These are phyloP conservation scores for Cephus spinipes DNA, from an alignment of 2,888 invertebrate species.

Conservation along the genomic window DNA sequence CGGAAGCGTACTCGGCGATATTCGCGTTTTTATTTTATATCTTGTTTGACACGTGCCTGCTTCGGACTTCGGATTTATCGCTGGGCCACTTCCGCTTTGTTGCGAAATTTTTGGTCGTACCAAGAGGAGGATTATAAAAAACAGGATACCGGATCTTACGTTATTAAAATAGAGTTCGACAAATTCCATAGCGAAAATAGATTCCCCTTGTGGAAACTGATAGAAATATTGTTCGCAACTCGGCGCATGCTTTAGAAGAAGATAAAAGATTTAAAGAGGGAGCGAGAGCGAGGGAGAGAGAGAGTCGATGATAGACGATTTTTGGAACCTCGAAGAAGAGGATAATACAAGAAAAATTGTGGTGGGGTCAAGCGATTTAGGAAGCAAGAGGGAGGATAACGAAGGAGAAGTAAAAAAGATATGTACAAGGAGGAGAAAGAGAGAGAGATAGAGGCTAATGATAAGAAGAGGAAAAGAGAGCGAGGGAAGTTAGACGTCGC, in stretches of 20 bases:
- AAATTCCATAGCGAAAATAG: neutral
- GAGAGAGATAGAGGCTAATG: neutral
- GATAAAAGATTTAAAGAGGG: neutral
- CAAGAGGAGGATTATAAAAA: conserved; percentile 10
- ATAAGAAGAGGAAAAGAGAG: neutral
- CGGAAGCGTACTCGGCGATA: conserved; percentile 24
- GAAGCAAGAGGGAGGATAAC: neutral
- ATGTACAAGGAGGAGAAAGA: neutral
- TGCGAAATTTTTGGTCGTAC: conserved; percentile 33
- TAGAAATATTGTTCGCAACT: neutral
- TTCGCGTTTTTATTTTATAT: conserved; percentile 29
- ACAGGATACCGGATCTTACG: conserved; percentile 18
- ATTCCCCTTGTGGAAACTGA: neutral
- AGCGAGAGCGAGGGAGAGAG: too few relatives aligned
- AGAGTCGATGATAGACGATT: too few relatives aligned
- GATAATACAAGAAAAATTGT: neutral
- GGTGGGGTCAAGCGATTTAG: neutral
- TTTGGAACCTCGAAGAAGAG: too few relatives aligned
- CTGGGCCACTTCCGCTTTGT: conserved; percentile 25
- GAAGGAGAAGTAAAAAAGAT: neutral
- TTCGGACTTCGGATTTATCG: conserved; percentile 34
- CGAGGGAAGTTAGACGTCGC: conserved; percentile 29
- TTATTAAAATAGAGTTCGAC: neutral
- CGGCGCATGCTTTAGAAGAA: neutral
- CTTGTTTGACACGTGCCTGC: conserved; percentile 19